Percentiles rank a stretch among this genome's conserved stretches.
Conservation (phyloP, 2,888 invertebrate species). For the Agrochola circellaris region DNA sequence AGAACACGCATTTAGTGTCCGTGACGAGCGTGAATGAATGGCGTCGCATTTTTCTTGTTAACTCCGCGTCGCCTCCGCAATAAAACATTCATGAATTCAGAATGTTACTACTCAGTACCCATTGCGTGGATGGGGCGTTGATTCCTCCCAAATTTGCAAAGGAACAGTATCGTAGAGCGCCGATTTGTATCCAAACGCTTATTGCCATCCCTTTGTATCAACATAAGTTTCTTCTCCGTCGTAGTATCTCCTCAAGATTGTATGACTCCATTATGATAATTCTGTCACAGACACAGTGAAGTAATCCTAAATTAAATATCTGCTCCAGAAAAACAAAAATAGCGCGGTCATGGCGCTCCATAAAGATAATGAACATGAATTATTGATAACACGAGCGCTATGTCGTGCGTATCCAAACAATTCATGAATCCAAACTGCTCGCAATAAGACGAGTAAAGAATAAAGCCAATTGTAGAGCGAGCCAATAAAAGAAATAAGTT, state of each 20-base stretch:
- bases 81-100: conserved; percentile 89
- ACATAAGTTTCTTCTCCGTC: conserved; percentile 52
- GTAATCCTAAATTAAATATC: conserved; percentile 60
- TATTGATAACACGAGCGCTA: conserved; percentile 64
- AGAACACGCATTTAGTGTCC: conserved; percentile 87
- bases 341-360: conserved; percentile 52
- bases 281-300: conserved; percentile 48
- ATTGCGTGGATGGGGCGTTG: conserved; percentile 77
- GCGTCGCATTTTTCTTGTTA: conserved; percentile 87
- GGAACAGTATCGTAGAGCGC: conserved; percentile 70
- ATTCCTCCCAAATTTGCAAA: conserved; percentile 75
- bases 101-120: conserved; percentile 83
- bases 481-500: conserved; percentile 74
- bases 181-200: conserved; percentile 71
- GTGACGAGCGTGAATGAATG: conserved; percentile 88
- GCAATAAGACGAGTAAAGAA: conserved; percentile 68
- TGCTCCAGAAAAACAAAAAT: conserved; percentile 44
- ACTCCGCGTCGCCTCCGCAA: conserved; percentile 83
- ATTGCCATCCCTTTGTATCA: conserved; percentile 66
- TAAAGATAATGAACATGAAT: conserved; percentile 70
- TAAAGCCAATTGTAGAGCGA: conserved; percentile 71
- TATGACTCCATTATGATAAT: conserved; percentile 61
- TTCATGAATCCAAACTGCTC: conserved; percentile 65
- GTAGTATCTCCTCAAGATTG: conserved; percentile 51
- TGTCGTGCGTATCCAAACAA: conserved; percentile 65